phyloP scores from a whole-genome alignment of 1,140 invertebrate species.

The Gryon sp. region DNA sequence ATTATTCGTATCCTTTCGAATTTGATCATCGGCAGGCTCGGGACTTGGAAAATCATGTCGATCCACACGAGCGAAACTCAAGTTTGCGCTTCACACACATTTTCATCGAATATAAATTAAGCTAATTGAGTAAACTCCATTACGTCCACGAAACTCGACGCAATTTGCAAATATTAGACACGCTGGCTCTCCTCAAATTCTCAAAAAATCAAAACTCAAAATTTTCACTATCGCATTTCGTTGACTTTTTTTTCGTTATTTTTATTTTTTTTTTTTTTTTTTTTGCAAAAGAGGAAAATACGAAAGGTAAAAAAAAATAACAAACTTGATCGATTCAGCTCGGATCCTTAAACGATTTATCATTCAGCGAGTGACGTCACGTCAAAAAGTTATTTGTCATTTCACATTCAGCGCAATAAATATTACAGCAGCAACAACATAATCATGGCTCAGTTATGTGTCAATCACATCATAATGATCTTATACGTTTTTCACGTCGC shows the following conservation, averaged over 20 bases:
- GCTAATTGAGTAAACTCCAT: conserved; percentile 12
- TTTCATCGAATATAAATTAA: conserved; percentile 34
- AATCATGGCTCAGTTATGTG: conserved; percentile 20
- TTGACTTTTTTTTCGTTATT: not conserved
- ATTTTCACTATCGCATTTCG: too few relatives aligned
- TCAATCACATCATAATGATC: conserved; percentile 26
- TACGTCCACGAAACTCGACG: too few relatives aligned
- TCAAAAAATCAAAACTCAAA: too few relatives aligned
- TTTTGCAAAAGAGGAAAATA: too few relatives aligned
- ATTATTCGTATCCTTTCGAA: not conserved
- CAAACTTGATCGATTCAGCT: not conserved
- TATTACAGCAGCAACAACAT: conserved; percentile 1
- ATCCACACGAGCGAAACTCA: conserved; percentile 12
- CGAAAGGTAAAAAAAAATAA: too few relatives aligned
- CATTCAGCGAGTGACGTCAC: conserved; percentile 10
- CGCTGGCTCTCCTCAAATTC: conserved; percentile 2
- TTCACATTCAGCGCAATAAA: conserved; percentile 14
- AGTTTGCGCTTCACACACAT: conserved; percentile 23
- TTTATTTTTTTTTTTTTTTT: not conserved
- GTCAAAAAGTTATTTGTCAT: conserved; percentile 11
- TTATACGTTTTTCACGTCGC: conserved; percentile 21
- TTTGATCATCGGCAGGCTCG: conserved; percentile 42
- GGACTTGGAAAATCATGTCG: conserved; percentile 14
- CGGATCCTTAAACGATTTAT: not conserved
- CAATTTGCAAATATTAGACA: too few relatives aligned